Base-by-base conservation (phyloP, 2,113 vertebrate species). In the Leucopsar rothschildi region DNA sequence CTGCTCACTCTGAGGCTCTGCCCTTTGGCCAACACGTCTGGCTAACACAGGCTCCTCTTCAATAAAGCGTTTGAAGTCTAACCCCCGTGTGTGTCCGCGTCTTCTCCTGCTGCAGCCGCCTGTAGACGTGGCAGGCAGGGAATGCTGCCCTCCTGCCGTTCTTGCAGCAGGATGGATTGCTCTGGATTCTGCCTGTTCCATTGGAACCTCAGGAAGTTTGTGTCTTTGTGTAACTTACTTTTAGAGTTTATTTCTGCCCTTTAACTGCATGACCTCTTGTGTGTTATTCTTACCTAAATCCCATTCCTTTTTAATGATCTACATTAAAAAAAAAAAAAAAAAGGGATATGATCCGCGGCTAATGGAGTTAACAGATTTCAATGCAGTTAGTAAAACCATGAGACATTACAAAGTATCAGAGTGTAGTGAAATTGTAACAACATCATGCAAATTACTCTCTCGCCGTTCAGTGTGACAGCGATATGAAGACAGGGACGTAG, bases 91-190 rank as follows among this genome's bases (percentile, higher is more conserved):
- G 37, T 35, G 71, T 72, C 64, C 28, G 83, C 75, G 52, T 70
- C 64, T 47, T 21, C 12, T 44, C 37, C 82, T 8, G 19, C 10
- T 9, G 82, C 70, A 5, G 66, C 64, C 90, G 63, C 79, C 90
- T 92, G 96, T n/a, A 91, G 95, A 97, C 97, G 97, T 97, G 97
- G 96, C 96, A 96, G 86, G 65, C 75, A 9, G 79, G 60, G 73
- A 23, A 11, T 21, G 78, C 50, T 78, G 57, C 50, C 68, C 37
- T 49, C 33, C 83, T 5, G 75, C 68, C 40, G 15, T 31, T 12
- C 37, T 3, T 27, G 29, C 78, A 5, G 70, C 66, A 5, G n/a
- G 20, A 66, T 24, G 59, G 40, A 24, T 9, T 16, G 39, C 60
- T 8, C 56, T 14, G 44, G 7, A 6, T 35, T 39, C 42, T 33